Evolutionary conservation across 2,888 invertebrate species (phyloP).

Genomic region (Neria commutata): DNA sequence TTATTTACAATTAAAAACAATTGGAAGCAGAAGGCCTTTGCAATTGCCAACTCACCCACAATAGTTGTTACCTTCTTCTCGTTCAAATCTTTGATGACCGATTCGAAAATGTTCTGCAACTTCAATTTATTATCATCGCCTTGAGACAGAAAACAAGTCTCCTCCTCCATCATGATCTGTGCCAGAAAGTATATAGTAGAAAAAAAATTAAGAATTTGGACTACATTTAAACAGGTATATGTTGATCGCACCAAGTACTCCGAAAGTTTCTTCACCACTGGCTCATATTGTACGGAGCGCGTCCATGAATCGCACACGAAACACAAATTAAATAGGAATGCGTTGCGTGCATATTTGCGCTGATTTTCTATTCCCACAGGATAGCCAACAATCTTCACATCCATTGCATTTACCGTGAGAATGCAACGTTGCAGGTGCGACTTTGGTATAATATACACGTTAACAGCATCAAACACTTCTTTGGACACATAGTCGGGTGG

Average conservation of each 20-base stretch:
- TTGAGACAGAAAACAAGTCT: conserved; percentile 81
- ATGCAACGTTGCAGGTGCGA: conserved; percentile 87
- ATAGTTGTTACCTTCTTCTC: conserved; percentile 78
- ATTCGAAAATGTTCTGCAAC: conserved; percentile 76
- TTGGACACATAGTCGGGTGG: conserved; percentile 91
- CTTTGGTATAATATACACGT: conserved; percentile 94
- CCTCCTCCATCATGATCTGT: conserved; percentile 83
- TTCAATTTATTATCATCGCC: conserved; percentile 69
- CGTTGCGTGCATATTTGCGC: conserved; percentile 88
- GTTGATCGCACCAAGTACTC: conserved; percentile 82
- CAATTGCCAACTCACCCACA: conserved; percentile 65
- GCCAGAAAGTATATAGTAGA: neutral
- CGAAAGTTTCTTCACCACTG: conserved; percentile 91
- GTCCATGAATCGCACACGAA: conserved; percentile 92
- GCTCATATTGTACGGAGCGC: conserved; percentile 90
- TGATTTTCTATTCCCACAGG: conserved; percentile 89
- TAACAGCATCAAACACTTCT: conserved; percentile 91
- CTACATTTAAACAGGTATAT: neutral
- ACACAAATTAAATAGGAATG: conserved; percentile 94
- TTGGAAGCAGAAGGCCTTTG: neutral
- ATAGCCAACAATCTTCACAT: conserved; percentile 90
- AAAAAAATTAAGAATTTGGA: neutral
- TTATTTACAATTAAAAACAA: neutral
- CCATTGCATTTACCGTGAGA: conserved; percentile 81
- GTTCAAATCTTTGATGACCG: conserved; percentile 83